Conservation (phyloP, 2,113 vertebrate species). For the Todiramphus saurophagus region DNA sequence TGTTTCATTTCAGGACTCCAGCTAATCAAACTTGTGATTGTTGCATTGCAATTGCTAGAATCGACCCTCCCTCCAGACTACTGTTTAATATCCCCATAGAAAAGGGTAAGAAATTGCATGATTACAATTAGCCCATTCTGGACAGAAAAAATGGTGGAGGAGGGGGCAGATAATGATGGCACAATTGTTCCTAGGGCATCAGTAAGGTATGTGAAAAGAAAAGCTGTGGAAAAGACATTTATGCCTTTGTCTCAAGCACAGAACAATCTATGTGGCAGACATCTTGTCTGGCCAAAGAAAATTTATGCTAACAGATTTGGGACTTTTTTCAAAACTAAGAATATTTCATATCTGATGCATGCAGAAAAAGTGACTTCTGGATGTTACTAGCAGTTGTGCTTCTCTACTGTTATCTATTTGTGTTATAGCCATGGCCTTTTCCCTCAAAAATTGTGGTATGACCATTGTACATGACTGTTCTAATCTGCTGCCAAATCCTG, state of each 20-base stretch:
- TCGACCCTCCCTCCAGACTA: background rate
- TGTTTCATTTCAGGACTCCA: background rate
- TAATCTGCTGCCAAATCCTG: background rate
- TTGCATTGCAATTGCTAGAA: background rate
- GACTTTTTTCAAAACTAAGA: background rate
- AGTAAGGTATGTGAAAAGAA: background rate
- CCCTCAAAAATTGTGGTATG: background rate
- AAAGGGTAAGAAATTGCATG: background rate
- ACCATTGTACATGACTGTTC: background rate
- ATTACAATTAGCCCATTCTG: background rate
- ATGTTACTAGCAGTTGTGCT: background rate
- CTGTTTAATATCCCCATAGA: background rate
- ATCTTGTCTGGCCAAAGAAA: background rate
- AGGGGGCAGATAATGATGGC: too few species aligned
- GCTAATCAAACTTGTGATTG: background rate
- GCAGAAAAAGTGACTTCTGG: background rate
- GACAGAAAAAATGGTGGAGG: rapidly evolving
- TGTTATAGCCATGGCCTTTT: background rate
- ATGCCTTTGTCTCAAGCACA: background rate
- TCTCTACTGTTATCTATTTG: background rate
- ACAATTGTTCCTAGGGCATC: background rate
- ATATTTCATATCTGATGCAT: background rate
- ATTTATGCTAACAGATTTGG: background rate
- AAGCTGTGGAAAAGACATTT: background rate
- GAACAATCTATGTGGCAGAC: background rate